Base-by-base conservation (phyloP, 2,797 vertebrate genomes). In the Semotilus atromaculatus region DNA sequence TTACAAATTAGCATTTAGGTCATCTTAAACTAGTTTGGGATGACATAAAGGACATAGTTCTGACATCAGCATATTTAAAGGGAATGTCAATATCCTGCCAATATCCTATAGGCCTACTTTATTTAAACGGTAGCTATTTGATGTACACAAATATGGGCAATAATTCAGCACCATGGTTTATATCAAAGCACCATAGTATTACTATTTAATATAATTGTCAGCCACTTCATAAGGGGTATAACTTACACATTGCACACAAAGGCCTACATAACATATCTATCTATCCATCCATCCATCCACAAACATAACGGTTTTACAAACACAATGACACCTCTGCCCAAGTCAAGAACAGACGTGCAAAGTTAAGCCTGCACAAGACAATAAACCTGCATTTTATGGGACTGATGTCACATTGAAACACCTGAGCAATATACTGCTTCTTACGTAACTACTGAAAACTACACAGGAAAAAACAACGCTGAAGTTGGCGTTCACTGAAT, bases 361-460 rank as follows among this genome's bases (percentile, higher is more conserved):
- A 48, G 67, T 78, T 34, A n/a, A 72, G 2, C 58, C 29, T 0
- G 29, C 4, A 18, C 18, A 31, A n/a, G 18, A 21, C 5, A 31
- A n/a, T n/a, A 70, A 60, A 43, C 43, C 58, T 10, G 26, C 66
- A 45, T 21, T 70, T 43, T 68, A 7, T 16, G 29, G 3, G 31
- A 45, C 78, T 60, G 53, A 75, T 73, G 78, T 82, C 68, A 62
- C 11, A 1, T n/a, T 31, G 1, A 36, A 67, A 76, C 87, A 86
- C 87, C 87, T 85, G 83, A 79, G 70, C 18, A 84, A 81, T 16
- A 48, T 40, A 9, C 9, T 51, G 23, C 11, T 64, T 13, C 18
- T 81, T 83, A 64, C 7, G 1, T 5, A 87, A 89, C 58, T 67
- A 45, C 4, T 4, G 23, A 76, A 80, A 26, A 45, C 43, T n/a